Evolutionary conservation across 2,888 invertebrate species (phyloP), one percentile per base, ranked within the genome.

Genomic region (Chrysopilus asiliformis): DNA sequence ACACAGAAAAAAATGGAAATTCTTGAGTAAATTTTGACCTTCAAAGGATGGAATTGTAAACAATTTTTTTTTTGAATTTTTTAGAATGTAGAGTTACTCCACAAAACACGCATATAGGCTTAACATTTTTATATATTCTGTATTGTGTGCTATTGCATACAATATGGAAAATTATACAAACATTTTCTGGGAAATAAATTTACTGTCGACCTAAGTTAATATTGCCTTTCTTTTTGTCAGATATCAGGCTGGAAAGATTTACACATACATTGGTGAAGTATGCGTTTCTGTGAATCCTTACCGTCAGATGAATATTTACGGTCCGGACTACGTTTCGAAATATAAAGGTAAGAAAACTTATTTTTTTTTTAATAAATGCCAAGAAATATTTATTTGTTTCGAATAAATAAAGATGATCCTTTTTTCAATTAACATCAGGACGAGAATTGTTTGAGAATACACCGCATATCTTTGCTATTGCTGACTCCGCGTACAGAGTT

Each of bases 181-280:
- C 24, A 9, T n/a, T 10, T 10, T 9, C n/a, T 24, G 24, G 9
- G 26, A 5, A 10, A 2, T 14, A 26, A 26, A 26, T 5, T 6
- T 8, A 13, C 12, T 14, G 14, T 5, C 26, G 10, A 12, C 14
- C 26, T 10, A 26, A 13, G 12, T 9, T 13, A 6, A 10, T 9
- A 20, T 25, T 19, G 19, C n/a, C 30, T 19, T 10, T 13, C 8
- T 4, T 30, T 56, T 49, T 67, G 68, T n/a, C 70, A 93, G 91
- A 60, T 91, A 84, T 59, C 81, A 83, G 65, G 76, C 79, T 61
- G 85, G 87, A 49, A 80, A 79, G 61, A 91, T 97, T 57, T 97
- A 97, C 71, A 94, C 95, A 6, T 97, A 97, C 67, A 98, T 98
- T 51, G 97, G 97, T 27, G 97, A 98, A 67, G 93, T 94, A 51